phyloP scores from a whole-genome alignment of 2,797 vertebrate species.

The Sebastes reedi region DNA sequence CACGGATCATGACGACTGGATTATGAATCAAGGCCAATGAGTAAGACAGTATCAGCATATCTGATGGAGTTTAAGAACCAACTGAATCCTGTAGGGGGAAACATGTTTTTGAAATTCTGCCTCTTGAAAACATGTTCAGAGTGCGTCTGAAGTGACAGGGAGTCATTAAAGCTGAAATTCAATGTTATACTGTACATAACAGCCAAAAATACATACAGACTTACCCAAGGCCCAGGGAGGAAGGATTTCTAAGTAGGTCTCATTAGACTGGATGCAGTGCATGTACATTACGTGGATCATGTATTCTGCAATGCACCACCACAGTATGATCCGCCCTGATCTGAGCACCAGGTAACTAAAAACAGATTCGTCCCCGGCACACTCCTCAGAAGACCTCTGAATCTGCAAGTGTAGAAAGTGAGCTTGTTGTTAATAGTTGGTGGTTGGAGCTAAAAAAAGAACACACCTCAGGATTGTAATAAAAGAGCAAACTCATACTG shows the following conservation, averaged over 20 bases:
- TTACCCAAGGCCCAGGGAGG: conserved; percentile 93
- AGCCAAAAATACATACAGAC: conserved; percentile 43
- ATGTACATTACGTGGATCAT: conserved; percentile 95
- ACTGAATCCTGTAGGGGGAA: conserved; percentile 5
- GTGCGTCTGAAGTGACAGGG: neutral
- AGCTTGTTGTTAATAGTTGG: neutral
- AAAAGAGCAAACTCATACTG: neutral
- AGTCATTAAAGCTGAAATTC: conserved; percentile 13
- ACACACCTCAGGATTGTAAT: neutral
- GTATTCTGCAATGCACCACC: conserved; percentile 93
- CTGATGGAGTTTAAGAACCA: neutral
- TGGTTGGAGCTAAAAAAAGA: neutral
- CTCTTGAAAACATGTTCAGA: conserved; percentile 10
- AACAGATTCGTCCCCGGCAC: conserved; percentile 59
- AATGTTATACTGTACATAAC: neutral
- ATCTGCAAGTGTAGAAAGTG: conserved; percentile 79
- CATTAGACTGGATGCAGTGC: conserved; percentile 90
- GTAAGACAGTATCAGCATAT: conserved; percentile 17
- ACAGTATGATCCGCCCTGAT: conserved; percentile 85
- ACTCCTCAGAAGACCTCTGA: conserved; percentile 70
- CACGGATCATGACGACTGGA: neutral
- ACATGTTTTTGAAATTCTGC: conserved; percentile 15
- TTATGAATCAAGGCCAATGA: neutral
- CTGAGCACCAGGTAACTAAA: conserved; percentile 66
- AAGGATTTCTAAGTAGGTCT: conserved; percentile 86